These are phyloP conservation scores for Caenorhabditis afra DNA, from an alignment of 2,888 invertebrate species.

Conservation along the genomic window DNA sequence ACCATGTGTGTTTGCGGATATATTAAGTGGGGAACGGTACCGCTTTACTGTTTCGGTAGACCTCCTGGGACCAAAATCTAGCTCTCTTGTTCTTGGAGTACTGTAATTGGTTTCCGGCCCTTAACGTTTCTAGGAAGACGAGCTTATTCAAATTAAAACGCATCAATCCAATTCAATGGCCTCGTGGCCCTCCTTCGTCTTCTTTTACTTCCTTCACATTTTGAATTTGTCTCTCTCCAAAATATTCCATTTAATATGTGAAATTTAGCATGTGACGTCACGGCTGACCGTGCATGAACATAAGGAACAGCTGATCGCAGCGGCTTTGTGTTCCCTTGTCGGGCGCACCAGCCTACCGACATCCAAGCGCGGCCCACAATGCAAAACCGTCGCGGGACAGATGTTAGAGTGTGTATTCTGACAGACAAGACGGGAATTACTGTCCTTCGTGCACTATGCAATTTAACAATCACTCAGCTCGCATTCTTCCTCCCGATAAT, in stretches of 20 bases:
- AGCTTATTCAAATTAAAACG: conserved; percentile 21
- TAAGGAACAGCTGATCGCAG: conserved; percentile 18
- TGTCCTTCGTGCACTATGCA: conserved; percentile 39
- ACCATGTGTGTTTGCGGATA: conserved; percentile 26
- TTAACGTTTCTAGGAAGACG: neutral
- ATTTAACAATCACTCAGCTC: conserved; percentile 56
- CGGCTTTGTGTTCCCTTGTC: conserved; percentile 13
- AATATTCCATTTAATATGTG: conserved; percentile 35
- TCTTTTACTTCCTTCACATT: neutral
- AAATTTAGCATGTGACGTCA: conserved; percentile 37
- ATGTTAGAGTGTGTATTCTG: conserved; percentile 56
- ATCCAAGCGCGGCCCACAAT: conserved; percentile 15
- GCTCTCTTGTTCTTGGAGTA: neutral
- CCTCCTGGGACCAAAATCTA: too few relatives aligned
- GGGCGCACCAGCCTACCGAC: conserved; percentile 7
- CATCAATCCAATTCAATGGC: conserved; percentile 22
- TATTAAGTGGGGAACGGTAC: conserved; percentile 7
- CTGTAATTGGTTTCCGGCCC: neutral
- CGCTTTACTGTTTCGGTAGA: too few relatives aligned
- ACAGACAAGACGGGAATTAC: conserved; percentile 51
- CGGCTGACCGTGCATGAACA: conserved; percentile 8
- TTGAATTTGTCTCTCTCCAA: neutral
- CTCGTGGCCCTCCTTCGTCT: neutral
- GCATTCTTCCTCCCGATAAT: conserved; percentile 27
- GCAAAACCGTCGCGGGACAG: conserved; percentile 31